Base-by-base conservation (phyloP, 1,140 invertebrate species). In the Ceratosolen solmsi region DNA sequence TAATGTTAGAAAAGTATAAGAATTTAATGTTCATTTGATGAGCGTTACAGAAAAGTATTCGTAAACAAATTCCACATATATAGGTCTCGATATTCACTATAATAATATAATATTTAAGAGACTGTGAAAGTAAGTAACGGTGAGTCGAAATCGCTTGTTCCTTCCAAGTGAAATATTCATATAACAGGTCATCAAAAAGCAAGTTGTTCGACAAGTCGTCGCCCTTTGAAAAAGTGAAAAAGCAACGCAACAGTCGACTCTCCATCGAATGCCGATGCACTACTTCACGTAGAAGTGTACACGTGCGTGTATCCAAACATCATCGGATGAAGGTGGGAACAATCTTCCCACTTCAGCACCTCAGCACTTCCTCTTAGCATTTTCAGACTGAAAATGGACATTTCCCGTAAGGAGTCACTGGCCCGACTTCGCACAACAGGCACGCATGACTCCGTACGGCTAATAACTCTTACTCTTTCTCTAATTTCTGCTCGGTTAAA, bases 331-430 rank as follows among this genome's bases (percentile, higher is more conserved):
- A 68, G 41, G 60, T 68, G 27, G 77, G 60, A 46, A 46, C 22
- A 51, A 76, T 76, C 58, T 33, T 9, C 38, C 22, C 63, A 0
- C 54, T 2, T 74, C 56, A 51, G 27, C 46, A 80, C 36, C 25
- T 30, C 79, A 15, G n/a, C n/a, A n/a, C n/a, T n/a, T n/a, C n/a
- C n/a, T n/a, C n/a, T n/a, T n/a, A n/a, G n/a, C n/a, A n/a, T n/a
- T n/a, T n/a, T n/a, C n/a, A n/a, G 68, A 30, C n/a, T 33, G 70
- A 68, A 80, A 75, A 75, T 68, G 49, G n/a, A 60, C 41, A 68
- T 54, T 56, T n/a, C 38, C 38, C 54, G 56, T 63, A 80, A 30
- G 56, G 20, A 73, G 70, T 8, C 79, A 9, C n/a, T 72, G 68
- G 60, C 54, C 54, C 49, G 68, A 71, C 71, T 79, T n/a, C 11